Evolutionary conservation across 2,888 invertebrate genomes (phyloP).

Genomic region (Machimus atricapillus): DNA sequence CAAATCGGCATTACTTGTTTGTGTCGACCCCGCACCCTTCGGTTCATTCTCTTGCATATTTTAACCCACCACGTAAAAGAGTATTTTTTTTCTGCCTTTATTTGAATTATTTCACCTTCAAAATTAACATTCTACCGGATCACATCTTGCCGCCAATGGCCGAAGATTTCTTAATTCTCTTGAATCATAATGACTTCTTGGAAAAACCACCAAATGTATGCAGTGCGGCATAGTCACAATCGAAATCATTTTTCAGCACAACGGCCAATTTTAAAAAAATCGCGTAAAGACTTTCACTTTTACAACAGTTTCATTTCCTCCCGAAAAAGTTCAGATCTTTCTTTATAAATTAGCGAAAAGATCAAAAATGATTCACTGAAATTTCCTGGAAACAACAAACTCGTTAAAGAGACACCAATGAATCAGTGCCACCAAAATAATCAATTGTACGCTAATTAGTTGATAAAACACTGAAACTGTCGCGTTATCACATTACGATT

Average conservation of each 20-base stretch:
- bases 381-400: conserved; percentile 14
- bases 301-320: neutral
- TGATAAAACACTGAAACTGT: neutral
- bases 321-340: neutral
- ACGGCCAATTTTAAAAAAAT: neutral
- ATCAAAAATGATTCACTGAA: neutral
- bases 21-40: conserved; percentile 51
- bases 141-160: neutral
- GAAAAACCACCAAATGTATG: conserved; percentile 34
- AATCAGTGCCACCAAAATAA: conserved; percentile 34
- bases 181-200: conserved; percentile 35
- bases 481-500: neutral
- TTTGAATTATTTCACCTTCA: conserved; percentile 18
- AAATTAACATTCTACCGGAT: neutral
- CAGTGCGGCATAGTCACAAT: neutral
- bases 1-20: conserved; percentile 51
- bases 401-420: neutral
- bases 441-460: neutral
- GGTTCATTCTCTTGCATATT: conserved; percentile 54
- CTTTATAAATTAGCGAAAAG: neutral
- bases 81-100: conserved; percentile 4
- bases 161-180: conserved; percentile 4
- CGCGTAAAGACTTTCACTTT: neutral
- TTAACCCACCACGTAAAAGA: neutral
- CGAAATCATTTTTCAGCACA: neutral